Conservation (phyloP, 2,888 invertebrate genomes). For the Eupithecia inturbata region DNA sequence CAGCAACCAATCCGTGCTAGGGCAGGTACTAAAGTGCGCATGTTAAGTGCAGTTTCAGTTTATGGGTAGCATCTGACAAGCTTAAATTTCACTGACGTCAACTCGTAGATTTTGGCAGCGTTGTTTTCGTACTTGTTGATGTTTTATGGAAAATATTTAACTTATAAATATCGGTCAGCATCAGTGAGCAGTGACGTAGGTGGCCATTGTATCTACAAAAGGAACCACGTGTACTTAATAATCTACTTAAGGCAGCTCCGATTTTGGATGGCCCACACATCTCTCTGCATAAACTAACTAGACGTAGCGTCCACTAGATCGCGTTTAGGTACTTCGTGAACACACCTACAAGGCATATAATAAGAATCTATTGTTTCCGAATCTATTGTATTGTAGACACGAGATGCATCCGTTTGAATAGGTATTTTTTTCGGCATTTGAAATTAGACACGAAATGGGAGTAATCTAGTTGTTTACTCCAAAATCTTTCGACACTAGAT, state of each 20-base stretch:
- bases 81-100: neutral
- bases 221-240: constrained; percentile 41
- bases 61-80: neutral
- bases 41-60: neutral
- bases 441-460: too few relatives aligned
- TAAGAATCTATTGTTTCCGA: too few relatives aligned
- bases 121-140: constrained; percentile 14
- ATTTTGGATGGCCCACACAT: constrained; percentile 41
- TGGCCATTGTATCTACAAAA: constrained; percentile 47
- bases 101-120: neutral
- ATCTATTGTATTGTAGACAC: too few relatives aligned
- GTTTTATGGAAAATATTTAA: constrained; percentile 27
- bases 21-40: neutral
- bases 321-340: neutral
- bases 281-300: constrained; percentile 33
- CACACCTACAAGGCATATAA: neutral
- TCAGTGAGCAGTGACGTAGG: constrained; percentile 51
- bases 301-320: neutral
- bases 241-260: constrained; percentile 43
- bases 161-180: constrained; percentile 44
- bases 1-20: too few relatives aligned
- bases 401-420: too few relatives aligned
- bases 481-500: too few relatives aligned
- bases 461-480: too few relatives aligned
- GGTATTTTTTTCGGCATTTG: too few relatives aligned